phyloP scores from a whole-genome alignment of 2,888 invertebrate genomes.

The Brachyptera putata region DNA sequence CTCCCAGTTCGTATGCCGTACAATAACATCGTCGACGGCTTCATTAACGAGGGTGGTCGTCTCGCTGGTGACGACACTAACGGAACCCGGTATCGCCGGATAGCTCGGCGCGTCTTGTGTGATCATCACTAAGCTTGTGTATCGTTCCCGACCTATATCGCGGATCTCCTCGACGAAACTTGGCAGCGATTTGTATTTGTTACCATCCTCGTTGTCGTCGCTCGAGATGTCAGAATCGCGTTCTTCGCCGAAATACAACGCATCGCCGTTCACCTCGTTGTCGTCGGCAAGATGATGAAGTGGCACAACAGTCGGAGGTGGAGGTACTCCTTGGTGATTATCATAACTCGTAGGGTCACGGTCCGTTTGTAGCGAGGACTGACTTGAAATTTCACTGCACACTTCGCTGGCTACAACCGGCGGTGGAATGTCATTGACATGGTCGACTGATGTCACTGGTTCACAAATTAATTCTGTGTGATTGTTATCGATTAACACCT shows the following conservation, averaged over 20 bases:
- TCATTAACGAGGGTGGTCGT: slow-evolving; percentile 61
- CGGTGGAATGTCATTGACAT: background rate
- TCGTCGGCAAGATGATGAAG: background rate
- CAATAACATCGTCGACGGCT: slow-evolving; percentile 57
- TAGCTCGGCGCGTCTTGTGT: slow-evolving; percentile 59
- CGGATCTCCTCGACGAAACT: background rate
- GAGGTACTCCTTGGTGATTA: too few species aligned
- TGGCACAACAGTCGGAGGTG: background rate
- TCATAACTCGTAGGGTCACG: too few species aligned
- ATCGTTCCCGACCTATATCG: too few species aligned
- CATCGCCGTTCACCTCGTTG: background rate
- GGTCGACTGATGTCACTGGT: background rate
- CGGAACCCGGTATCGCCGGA: slow-evolving; percentile 43
- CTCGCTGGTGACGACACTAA: slow-evolving; percentile 71
- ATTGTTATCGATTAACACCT: too few species aligned
- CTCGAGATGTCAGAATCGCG: background rate
- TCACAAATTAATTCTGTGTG: too few species aligned
- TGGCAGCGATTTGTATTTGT: background rate
- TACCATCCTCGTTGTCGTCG: background rate
- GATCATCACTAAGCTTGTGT: slow-evolving; percentile 87
- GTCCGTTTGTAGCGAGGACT: too few species aligned
- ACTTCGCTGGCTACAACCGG: background rate
- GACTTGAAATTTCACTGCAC: background rate
- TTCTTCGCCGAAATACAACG: slow-evolving; percentile 7
- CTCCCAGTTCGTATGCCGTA: slow-evolving; percentile 62